phyloP scores from a whole-genome alignment of 2,113 vertebrate genomes.

The Syngnathoides biaculeatus region DNA sequence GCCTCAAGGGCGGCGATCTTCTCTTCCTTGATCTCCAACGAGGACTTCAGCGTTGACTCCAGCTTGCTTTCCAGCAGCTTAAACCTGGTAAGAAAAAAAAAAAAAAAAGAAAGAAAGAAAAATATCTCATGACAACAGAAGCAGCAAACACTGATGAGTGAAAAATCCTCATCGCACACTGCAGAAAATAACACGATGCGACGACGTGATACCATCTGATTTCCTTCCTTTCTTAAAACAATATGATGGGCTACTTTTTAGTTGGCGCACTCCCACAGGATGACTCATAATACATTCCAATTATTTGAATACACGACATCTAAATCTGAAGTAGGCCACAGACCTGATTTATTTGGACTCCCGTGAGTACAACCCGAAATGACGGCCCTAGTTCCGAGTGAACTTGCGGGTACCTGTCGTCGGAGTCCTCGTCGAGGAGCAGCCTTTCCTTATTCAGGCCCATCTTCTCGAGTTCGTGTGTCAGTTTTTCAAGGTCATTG shows the following conservation, averaged over 20 bases:
- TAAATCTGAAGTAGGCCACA: constrained; percentile 8
- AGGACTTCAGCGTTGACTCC: constrained; percentile 92
- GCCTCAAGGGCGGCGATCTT: constrained; percentile 97
- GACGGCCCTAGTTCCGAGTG: too few species aligned
- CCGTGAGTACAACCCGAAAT: background rate
- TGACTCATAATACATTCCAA: background rate
- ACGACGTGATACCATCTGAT: too few species aligned
- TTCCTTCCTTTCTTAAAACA: background rate
- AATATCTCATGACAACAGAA: too few species aligned
- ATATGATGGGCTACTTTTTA: background rate
- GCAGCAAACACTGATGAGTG: too few species aligned
- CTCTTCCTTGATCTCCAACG: constrained; percentile 97
- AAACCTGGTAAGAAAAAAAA: constrained; percentile 74
- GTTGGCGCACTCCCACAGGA: constrained; percentile 3
- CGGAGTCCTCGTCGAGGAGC: constrained; percentile 86
- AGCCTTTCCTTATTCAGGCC: constrained; percentile 95
- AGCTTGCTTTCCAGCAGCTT: constrained; percentile 92
- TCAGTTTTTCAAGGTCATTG: constrained; percentile 95
- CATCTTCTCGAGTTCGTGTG: constrained; percentile 95
- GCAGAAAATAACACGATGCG: too few species aligned
- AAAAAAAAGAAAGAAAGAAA: background rate
- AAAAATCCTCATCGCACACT: too few species aligned
- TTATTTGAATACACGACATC: background rate
- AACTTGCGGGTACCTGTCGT: constrained; percentile 81
- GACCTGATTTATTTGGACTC: constrained; percentile 1